A percentile compares a stretch with the other conserved stretches of the same genome.
Evolutionary conservation across 2,113 vertebrate genomes (phyloP).

Genomic region (Leucoraja erinaceus): DNA sequence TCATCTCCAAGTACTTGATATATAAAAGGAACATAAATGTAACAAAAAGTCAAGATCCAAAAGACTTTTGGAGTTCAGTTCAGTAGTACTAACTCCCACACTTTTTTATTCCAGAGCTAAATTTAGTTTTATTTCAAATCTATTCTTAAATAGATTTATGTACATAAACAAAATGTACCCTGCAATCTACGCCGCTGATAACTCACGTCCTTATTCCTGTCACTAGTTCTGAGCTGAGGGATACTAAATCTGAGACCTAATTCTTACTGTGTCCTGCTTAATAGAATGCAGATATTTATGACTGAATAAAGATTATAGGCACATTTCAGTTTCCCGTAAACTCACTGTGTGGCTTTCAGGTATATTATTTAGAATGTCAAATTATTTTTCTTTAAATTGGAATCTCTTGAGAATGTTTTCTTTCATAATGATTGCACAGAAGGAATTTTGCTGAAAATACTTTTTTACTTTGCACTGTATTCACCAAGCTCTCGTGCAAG

Average conservation of each 20-base stretch:
- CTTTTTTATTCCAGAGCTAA: background rate
- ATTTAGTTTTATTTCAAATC: slow-evolving; percentile 3
- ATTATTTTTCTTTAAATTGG: slow-evolving; percentile 22
- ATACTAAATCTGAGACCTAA: slow-evolving; percentile 27
- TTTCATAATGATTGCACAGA: background rate
- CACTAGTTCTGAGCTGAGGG: background rate
- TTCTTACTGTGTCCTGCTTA: background rate
- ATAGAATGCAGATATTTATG: slow-evolving; percentile 20
- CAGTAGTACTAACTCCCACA: background rate
- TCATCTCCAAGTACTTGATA: background rate
- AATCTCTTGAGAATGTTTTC: background rate
- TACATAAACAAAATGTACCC: background rate
- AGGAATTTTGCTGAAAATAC: background rate
- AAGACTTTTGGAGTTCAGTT: slow-evolving; percentile 14
- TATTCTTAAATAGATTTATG: slow-evolving; percentile 28
- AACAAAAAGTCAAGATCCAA: background rate
- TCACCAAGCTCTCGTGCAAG: background rate
- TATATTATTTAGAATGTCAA: slow-evolving; percentile 24
- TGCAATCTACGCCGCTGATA: background rate
- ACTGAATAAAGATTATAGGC: slow-evolving; percentile 31
- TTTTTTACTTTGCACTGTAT: background rate
- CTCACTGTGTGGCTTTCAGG: background rate
- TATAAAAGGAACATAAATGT: background rate
- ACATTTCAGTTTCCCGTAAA: slow-evolving; percentile 1
- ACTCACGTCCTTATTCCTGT: background rate